Percentiles rank a stretch among this genome's conserved stretches.
Evolutionary conservation across 2,113 vertebrate species (phyloP).

Genomic region (Calidris pygmaea): DNA sequence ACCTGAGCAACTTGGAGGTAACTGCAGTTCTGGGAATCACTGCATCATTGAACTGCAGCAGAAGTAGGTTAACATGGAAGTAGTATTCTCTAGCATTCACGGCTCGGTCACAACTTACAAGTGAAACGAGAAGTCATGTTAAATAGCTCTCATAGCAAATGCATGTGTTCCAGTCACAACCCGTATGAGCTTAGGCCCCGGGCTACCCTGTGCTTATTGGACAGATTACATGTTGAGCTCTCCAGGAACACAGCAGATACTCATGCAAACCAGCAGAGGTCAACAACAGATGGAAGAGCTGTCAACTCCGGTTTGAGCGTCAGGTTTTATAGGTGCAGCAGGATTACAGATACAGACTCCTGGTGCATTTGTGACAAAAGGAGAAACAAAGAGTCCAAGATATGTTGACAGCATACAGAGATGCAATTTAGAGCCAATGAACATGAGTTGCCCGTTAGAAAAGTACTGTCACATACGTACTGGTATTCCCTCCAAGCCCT

Average conservation of each 20-base stretch:
- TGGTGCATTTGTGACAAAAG: not conserved
- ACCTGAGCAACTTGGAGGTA: not conserved
- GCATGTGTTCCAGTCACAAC: not conserved
- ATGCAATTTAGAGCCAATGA: not conserved
- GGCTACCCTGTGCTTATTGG: not conserved
- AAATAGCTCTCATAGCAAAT: not conserved
- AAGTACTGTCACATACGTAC: not conserved
- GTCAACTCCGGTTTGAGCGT: constrained; percentile 7
- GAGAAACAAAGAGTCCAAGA: not conserved
- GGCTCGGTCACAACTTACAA: not conserved
- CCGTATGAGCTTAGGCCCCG: not conserved
- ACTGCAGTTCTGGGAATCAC: not conserved
- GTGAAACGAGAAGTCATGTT: not conserved
- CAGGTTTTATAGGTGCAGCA: not conserved
- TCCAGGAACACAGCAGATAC: not conserved
- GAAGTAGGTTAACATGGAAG: not conserved
- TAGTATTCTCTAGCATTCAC: rapidly evolving
- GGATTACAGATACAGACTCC: not conserved
- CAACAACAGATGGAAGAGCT: constrained; percentile 20
- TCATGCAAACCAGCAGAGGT: not conserved
- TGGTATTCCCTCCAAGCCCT: not conserved
- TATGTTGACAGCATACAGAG: not conserved
- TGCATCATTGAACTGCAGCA: not conserved
- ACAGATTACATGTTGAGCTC: not conserved
- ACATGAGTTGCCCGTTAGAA: not conserved